These are phyloP conservation scores for Axinella damicornis DNA, from an alignment of 37 sponge, comb jelly and placozoan species.

Conservation along the genomic window DNA sequence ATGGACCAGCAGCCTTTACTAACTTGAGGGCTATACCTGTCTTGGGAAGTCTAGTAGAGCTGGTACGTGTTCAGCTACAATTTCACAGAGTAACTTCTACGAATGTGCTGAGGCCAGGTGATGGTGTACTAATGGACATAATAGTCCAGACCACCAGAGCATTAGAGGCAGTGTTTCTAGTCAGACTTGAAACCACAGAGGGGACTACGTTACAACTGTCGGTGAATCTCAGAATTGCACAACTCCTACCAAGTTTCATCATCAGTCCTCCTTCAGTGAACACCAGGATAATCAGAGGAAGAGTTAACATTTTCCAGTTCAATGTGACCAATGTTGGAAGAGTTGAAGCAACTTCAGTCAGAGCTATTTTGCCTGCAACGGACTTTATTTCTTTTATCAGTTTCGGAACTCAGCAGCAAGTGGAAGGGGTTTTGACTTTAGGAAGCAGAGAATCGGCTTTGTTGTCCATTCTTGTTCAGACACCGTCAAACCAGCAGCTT, in stretches of 20 bases:
- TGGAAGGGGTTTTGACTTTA: slow-evolving; percentile 12
- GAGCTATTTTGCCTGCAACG: slow-evolving; percentile 7
- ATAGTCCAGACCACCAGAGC: background rate
- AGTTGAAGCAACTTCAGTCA: slow-evolving; percentile 12
- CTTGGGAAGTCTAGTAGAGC: background rate
- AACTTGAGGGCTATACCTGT: background rate
- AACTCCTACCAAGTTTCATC: slow-evolving; percentile 31
- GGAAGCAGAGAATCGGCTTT: slow-evolving; percentile 32
- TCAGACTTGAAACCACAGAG: slow-evolving; percentile 4
- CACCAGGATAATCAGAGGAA: slow-evolving; percentile 45
- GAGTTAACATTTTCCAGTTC: slow-evolving; percentile 17
- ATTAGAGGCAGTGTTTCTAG: background rate
- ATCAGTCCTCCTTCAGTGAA: slow-evolving; percentile 23
- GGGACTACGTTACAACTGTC: background rate
- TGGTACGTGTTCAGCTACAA: background rate
- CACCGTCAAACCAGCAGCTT: background rate
- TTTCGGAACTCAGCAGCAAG: slow-evolving; percentile 28
- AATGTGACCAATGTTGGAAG: slow-evolving; percentile 49
- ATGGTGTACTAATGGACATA: slow-evolving; percentile 11
- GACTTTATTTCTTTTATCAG: slow-evolving; percentile 32
- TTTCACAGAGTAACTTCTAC: background rate
- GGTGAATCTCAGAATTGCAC: slow-evolving; percentile 11
- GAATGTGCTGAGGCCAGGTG: slow-evolving; percentile 6
- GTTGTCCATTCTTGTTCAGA: slow-evolving; percentile 6
- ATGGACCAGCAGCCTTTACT: slow-evolving; percentile 34